A percentile compares a stretch with the other conserved stretches of the same genome.
These are phyloP conservation scores for Euspilapteryx auroguttella DNA, from an alignment of 2,888 invertebrate genomes.

Conservation along the genomic window DNA sequence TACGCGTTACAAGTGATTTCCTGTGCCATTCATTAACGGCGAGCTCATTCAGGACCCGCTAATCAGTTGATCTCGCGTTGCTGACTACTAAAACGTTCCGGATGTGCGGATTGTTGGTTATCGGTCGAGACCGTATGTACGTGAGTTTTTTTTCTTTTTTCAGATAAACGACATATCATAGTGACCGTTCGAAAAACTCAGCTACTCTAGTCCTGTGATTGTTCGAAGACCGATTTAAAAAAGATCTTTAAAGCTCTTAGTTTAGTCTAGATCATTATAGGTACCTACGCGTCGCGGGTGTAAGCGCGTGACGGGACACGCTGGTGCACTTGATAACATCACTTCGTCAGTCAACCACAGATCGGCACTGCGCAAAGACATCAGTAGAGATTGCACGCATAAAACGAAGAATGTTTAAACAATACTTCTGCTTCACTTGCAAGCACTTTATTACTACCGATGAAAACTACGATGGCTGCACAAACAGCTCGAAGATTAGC, in stretches of 20 bases:
- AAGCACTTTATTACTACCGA: slow-evolving; percentile 2
- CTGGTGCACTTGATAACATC: slow-evolving; percentile 24
- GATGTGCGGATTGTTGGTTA: slow-evolving; percentile 17
- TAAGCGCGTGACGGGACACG: slow-evolving; percentile 24
- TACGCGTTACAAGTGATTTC: slow-evolving; percentile 16
- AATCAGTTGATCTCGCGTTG: slow-evolving; percentile 19
- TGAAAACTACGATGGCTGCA: slow-evolving; percentile 3
- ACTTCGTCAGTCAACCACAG: slow-evolving; percentile 6
- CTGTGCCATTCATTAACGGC: slow-evolving; percentile 23
- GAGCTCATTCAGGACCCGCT: slow-evolving; percentile 16
- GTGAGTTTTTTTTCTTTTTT: too few species aligned
- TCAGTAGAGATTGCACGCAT: slow-evolving; percentile 4
- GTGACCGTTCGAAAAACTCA: too few species aligned
- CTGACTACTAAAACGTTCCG: slow-evolving; percentile 14
- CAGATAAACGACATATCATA: too few species aligned
- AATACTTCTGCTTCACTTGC: slow-evolving; percentile 3
- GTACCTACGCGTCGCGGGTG: slow-evolving; percentile 14
- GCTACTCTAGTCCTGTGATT: too few species aligned
- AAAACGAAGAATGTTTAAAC: too few species aligned
- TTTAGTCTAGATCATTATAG: slow-evolving; percentile 17
- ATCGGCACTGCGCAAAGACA: slow-evolving; percentile 3
- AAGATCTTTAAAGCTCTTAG: slow-evolving; percentile 5
- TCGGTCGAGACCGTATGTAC: slow-evolving; percentile 13
- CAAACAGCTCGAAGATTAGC: slow-evolving; percentile 4
- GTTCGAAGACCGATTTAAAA: slow-evolving; percentile 1